Conservation (phyloP, 2,113 vertebrate species). For the Plecotus auritus region DNA sequence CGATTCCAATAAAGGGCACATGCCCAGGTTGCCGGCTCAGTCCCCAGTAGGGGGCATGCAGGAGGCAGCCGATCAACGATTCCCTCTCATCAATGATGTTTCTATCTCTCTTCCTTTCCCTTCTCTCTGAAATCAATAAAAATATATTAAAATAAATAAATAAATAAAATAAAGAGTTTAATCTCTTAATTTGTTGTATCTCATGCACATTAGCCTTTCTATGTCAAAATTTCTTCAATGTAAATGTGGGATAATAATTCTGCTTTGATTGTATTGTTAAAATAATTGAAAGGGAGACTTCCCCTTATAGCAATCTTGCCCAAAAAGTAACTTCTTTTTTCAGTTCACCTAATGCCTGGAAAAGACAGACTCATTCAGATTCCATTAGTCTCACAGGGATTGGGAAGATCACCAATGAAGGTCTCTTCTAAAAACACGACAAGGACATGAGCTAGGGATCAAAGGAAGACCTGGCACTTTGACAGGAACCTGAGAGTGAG, state of each 20-base stretch:
- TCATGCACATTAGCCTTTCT: neutral
- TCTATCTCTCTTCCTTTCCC: no score
- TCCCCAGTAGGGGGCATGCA: no score
- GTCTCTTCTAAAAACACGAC: neutral
- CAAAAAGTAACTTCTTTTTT: neutral
- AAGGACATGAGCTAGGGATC: neutral
- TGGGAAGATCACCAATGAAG: neutral
- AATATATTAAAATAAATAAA: no score
- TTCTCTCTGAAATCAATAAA: no score
- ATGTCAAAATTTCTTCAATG: neutral
- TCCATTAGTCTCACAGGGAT: neutral
- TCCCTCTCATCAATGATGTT: no score
- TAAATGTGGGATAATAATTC: neutral
- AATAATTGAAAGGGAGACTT: neutral
- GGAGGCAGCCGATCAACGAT: no score
- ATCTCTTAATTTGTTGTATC: neutral
- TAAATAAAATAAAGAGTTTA: neutral
- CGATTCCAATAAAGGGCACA: no score
- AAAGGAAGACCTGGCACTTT: neutral
- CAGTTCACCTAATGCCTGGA: neutral
- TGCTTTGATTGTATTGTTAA: neutral
- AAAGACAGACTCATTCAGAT: neutral
- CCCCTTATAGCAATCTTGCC: neutral
- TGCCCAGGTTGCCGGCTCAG: no score
- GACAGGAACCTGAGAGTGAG: neutral